Evolutionary conservation across 1,140 invertebrate species (phyloP).

Genomic region (Phocides pigmalion): DNA sequence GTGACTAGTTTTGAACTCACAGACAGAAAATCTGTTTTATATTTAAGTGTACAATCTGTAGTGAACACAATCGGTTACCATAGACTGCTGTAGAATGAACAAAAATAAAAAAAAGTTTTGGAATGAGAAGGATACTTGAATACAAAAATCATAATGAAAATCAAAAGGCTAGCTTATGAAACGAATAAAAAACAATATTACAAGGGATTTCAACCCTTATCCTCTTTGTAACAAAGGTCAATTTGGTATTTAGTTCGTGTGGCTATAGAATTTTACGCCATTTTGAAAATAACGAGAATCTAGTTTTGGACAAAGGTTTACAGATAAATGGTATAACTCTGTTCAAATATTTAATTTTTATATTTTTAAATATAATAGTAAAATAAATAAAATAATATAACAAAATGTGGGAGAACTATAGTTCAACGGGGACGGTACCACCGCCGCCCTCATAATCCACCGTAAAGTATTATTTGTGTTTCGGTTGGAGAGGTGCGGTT

Average conservation of each 20-base stretch:
- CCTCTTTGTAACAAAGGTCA: neutral
- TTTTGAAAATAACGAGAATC: constrained; percentile 6
- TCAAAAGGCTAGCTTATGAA: constrained; percentile 1
- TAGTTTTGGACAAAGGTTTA: constrained; percentile 2
- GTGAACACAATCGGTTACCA: constrained; percentile 5
- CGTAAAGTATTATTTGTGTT: too few relatives aligned
- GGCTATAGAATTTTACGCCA: constrained; percentile 4
- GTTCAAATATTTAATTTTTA: too few relatives aligned
- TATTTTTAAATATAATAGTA: too few relatives aligned
- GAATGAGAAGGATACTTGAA: constrained; percentile 42
- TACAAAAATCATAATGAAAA: constrained; percentile 11
- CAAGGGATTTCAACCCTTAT: neutral
- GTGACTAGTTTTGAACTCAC: too few relatives aligned
- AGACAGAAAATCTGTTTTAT: neutral
- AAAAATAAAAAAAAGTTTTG: constrained; percentile 42
- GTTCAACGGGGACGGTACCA: too few relatives aligned
- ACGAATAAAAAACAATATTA: constrained; percentile 5
- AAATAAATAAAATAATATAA: too few relatives aligned
- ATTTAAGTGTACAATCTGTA: too few relatives aligned
- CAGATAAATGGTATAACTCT: constrained; percentile 5
- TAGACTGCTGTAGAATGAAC: constrained; percentile 21
- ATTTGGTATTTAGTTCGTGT: neutral
- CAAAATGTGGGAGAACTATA: too few relatives aligned
- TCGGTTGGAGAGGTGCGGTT: too few relatives aligned
- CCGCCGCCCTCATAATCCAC: too few relatives aligned